Percentiles rank a stretch among this genome's conserved stretches.
These are phyloP conservation scores for Stigmatopora nigra DNA, from an alignment of 2,113 vertebrate genomes.

Conservation along the genomic window DNA sequence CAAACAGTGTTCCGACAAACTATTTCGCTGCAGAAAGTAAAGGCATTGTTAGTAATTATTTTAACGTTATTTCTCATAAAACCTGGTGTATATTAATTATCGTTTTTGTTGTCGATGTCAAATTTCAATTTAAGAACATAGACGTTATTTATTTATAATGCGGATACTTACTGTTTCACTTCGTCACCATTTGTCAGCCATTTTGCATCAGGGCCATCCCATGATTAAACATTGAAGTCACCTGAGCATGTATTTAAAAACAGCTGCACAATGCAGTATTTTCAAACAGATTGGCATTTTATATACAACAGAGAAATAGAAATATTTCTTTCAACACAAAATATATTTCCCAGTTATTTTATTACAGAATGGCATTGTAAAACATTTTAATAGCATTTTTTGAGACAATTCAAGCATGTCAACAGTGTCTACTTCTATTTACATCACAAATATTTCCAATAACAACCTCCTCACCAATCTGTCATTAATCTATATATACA, in stretches of 20 bases:
- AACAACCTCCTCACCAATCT: conserved; percentile 17
- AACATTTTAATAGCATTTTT: conserved; percentile 28
- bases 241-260: no score
- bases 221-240: no score
- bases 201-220: no score
- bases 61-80: no score
- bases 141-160: no score
- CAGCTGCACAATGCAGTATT: no score
- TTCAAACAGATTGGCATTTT: no score
- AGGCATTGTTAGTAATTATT: no score
- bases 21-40: not conserved
- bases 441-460: conserved; percentile 42
- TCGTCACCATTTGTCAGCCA: not conserved
- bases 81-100: no score
- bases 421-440: conserved; percentile 59
- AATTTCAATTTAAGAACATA: no score
- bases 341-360: conserved; percentile 60
- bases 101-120: no score
- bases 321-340: not conserved
- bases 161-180: not conserved
- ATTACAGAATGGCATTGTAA: conserved; percentile 49
- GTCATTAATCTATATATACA: conserved; percentile 13
- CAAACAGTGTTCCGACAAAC: conserved; percentile 39
- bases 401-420: conserved; percentile 46
- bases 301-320: no score